A percentile compares a stretch with the other conserved stretches of the same genome.
These are phyloP conservation scores for Apis dorsata DNA, from an alignment of 1,140 invertebrate genomes.

Conservation along the genomic window DNA sequence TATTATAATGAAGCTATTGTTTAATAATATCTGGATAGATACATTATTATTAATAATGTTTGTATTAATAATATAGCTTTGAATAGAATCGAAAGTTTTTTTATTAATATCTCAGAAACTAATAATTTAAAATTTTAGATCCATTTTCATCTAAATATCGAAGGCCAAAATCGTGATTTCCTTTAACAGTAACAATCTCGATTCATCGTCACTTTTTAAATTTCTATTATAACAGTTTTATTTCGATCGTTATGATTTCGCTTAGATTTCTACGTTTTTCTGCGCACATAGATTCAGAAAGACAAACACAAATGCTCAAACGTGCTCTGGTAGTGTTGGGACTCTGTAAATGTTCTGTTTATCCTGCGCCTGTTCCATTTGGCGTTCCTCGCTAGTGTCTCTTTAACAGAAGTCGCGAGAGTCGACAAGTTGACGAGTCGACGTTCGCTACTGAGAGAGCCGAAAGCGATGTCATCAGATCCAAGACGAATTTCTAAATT, in stretches of 20 bases:
- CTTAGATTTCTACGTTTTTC: not conserved
- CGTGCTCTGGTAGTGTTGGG: constrained; percentile 19
- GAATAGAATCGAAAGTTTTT: too few species aligned
- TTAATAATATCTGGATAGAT: too few species aligned
- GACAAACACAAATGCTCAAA: constrained; percentile 24
- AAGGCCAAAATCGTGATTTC: not conserved
- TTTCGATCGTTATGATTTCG: constrained; percentile 11
- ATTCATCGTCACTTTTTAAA: not conserved
- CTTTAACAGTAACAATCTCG: not conserved
- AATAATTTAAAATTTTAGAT: too few species aligned
- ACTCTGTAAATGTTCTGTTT: constrained; percentile 53
- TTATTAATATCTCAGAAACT: too few species aligned
- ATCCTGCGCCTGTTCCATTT: constrained; percentile 57
- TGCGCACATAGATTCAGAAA: constrained; percentile 3
- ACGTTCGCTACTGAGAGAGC: constrained; percentile 39
- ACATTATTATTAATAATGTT: too few species aligned
- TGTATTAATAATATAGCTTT: too few species aligned
- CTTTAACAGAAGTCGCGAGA: constrained; percentile 54
- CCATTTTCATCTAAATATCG: too few species aligned
- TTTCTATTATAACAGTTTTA: not conserved
- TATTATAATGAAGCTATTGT: too few species aligned
- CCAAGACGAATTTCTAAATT: constrained; percentile 64
- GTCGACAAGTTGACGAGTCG: constrained; percentile 30
- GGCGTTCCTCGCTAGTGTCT: constrained; percentile 57
- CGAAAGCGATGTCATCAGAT: constrained; percentile 16